Conservation (phyloP, 2,888 invertebrate species). For the Selenia dentaria region DNA sequence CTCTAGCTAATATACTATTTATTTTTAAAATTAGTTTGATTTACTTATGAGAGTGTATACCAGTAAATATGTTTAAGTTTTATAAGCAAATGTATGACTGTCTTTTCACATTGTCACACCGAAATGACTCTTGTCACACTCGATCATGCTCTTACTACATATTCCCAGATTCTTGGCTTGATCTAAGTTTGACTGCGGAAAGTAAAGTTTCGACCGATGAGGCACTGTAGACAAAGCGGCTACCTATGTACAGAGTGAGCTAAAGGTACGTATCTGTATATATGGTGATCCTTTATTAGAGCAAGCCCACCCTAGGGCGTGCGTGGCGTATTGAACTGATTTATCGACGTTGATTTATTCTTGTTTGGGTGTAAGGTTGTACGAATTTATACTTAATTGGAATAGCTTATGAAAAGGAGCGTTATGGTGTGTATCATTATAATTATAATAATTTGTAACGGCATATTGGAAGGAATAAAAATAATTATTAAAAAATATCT, state of each 20-base stretch:
- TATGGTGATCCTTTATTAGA: slow-evolving; percentile 62
- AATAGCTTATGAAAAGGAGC: too few species aligned
- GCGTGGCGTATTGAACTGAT: slow-evolving; percentile 54
- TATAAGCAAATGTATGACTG: too few species aligned
- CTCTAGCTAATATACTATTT: too few species aligned
- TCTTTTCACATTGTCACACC: slow-evolving; percentile 55
- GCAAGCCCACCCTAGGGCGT: slow-evolving; percentile 48
- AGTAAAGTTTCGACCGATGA: slow-evolving; percentile 77
- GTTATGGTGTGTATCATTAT: too few species aligned
- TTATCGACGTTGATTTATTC: slow-evolving; percentile 45
- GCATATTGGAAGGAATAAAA: too few species aligned
- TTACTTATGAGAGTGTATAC: too few species aligned
- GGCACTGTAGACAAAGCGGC: slow-evolving; percentile 68
- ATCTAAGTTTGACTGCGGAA: slow-evolving; percentile 80
- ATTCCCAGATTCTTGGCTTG: slow-evolving; percentile 59
- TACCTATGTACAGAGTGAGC: slow-evolving; percentile 49
- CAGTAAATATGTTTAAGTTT: too few species aligned
- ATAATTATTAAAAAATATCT: too few species aligned
- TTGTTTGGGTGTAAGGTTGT: slow-evolving; percentile 13
- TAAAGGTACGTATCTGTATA: slow-evolving; percentile 17
- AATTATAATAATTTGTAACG: too few species aligned
- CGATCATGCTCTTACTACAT: slow-evolving; percentile 26
- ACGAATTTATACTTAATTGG: slow-evolving; percentile 15
- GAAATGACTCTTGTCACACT: slow-evolving; percentile 45
- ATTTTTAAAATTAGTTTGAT: too few species aligned